Base-by-base conservation (phyloP, 2,888 invertebrate species). In the Eumacrocentrus americanus region DNA sequence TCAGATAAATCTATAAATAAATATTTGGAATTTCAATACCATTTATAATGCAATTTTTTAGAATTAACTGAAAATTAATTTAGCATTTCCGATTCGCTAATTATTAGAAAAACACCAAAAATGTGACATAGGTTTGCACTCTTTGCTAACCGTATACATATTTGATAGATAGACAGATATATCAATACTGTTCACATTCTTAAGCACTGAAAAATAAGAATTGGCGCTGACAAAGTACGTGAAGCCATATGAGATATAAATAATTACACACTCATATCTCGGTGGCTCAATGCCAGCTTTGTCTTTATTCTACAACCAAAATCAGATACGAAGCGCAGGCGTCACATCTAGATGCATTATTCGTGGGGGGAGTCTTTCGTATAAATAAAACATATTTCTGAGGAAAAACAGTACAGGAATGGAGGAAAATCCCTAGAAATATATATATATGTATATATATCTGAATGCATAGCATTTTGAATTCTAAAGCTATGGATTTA, bases 251-350 rank as follows among this genome's bases (percentile, higher is more conserved):
- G 34, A 69, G 66, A 69, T 67, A 71, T 68, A 72, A 75, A 76
- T 77, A 77, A 77, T 77, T 76, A 73, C 70, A 67, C 63, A 72
- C 63, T 72, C 74, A 75, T 75, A 72, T 72, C 70, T 62, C 63
- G 60, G 62, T 75, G 76, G 77, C 76, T 44, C 11, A 20, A n/a
- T 61, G 76, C 76, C 76, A 58, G 40, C 40, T 20, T 54, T 38
- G 12, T 52, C 22, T 18, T 52, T 50, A 50, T 35, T 37, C 58
- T 40, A 56, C 65, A 69, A 72, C 71, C 71, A 73, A 72, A 75
- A 75, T 76, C 74, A 72, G 75, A 76, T 74, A 73, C 62, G 62
- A 61, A 47, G 35, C 25, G 34, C 51, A 54, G 67, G 66, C 69
- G 65, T 72, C 74, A 71, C 72, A 68, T 70, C 67, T 72, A 69